Base-by-base conservation (phyloP, 1,140 invertebrate species). In the Globodera ellingtonae region DNA sequence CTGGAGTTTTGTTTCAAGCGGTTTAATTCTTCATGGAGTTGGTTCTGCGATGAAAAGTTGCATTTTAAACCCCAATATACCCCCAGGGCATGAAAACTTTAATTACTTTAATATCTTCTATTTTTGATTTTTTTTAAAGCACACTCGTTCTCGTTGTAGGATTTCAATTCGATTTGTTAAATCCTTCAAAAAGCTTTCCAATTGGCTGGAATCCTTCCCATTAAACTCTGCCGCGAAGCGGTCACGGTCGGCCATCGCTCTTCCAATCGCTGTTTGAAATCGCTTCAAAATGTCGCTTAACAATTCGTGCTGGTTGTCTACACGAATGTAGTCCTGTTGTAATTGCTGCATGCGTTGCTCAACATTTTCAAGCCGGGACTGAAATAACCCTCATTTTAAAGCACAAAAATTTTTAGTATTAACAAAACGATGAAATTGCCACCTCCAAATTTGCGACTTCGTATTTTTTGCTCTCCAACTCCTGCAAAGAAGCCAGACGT, bases 261-360 rank as follows among this genome's bases (percentile, higher is more conserved):
- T 78, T 66, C 84, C 84, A 18, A 89, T 84, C 48, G 81, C 80
- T 7, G 71, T 78, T 72, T 89, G 86, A 84, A 89, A 89, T 47
- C 87, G 78, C 24, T 85, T 84, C 7, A 89, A 76, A 15, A 82
- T 81, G 79, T 89, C 87, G 6, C 82, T 70, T 10, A 89, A 73
- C n/a, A 80, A 24, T 47, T 89, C 87, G 74, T 86, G 69, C 76
- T 89, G 86, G 46, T 79, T 87, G 72, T 89, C 88, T 47, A 86
- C 84, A 10, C 78, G 75, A 46, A 89, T 85, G 79, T 85, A 89
- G 62, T 89, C 87, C 72, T 89, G 87, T 79, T 89, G 87, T n/a
- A 89, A 79, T 62, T 79, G 80, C 48, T 84, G 75, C 46, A 89
- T 66, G 10, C 87, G 75, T 81, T 89, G 86, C 66, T 89, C 88